phyloP scores from a whole-genome alignment of 2,888 invertebrate species.

The Diaperis boleti region DNA sequence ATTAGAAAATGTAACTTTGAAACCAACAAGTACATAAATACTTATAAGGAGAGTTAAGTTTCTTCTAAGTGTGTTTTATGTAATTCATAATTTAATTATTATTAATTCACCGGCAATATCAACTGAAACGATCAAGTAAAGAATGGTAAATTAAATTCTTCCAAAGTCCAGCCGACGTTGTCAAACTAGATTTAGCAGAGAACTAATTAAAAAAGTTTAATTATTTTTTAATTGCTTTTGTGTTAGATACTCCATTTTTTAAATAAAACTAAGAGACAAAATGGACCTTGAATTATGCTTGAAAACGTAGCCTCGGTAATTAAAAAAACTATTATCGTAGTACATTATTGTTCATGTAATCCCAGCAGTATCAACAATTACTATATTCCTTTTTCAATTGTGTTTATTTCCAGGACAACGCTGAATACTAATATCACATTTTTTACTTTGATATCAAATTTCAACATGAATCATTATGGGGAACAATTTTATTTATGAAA shows the following conservation, averaged over 20 bases:
- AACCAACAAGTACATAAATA: too few species aligned
- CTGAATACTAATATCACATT: too few species aligned
- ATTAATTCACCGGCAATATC: constrained; percentile 15
- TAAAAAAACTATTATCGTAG: constrained; percentile 1
- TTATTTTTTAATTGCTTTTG: constrained; percentile 45
- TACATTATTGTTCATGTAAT: too few species aligned
- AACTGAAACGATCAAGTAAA: constrained; percentile 29
- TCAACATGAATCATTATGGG: too few species aligned
- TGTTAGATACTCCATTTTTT: constrained; percentile 27
- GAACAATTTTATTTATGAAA: too few species aligned
- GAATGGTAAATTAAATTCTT: constrained; percentile 30
- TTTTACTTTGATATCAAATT: too few species aligned
- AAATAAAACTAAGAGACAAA: constrained; percentile 27
- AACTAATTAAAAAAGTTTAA: constrained; percentile 47
- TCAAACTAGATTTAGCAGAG: constrained; percentile 31
- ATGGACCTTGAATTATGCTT: background rate
- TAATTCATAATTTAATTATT: constrained; percentile 29
- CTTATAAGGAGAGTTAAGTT: too few species aligned
- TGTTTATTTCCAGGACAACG: too few species aligned
- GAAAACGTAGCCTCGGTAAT: constrained; percentile 5
- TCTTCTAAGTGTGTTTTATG: too few species aligned
- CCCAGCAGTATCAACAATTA: too few species aligned
- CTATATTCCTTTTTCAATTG: too few species aligned
- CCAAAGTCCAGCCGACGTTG: constrained; percentile 17
- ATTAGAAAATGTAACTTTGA: too few species aligned